Evolutionary conservation across 2,888 invertebrate genomes (phyloP), one percentile per base, ranked within the genome.

Genomic region (Philereme vetulata): DNA sequence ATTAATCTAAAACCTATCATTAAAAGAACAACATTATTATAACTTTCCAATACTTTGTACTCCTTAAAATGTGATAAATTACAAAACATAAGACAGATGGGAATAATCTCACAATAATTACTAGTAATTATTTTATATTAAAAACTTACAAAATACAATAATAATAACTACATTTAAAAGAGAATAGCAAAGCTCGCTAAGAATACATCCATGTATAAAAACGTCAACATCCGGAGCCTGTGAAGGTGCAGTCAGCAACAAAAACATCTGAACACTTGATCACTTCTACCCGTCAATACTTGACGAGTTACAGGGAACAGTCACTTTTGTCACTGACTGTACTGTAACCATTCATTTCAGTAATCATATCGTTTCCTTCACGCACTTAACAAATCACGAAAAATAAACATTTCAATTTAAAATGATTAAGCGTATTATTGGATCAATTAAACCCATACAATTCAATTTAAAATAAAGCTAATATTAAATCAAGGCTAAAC

Each of bases 21-120:
- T 87, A 90, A 78, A 80, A 78, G 85, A 91, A 90, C 89, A 91
- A 91, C 87, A 88, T 88, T 88, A 88, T 88, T 88, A 88, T 90
- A 91, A 91, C 91, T 88, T 89, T 88, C 90, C 88, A 88, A 91
- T 90, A 91, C 87, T 90, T 91, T 90, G 89, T 91, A 90, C 90
- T 90, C 90, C 90, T 67, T 90, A 90, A 90, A 90, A 90, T 89
- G 89, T 88, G 88, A 90, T 90, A 91, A 91, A 90, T 90, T 90
- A 91, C 88, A 90, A 91, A 90, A 89, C 86, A 84, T 79, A 82
- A 76, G 86, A 86, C 84, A 85, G 74, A 78, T 74, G 84, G 76
- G 81, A 81, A 80, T 81, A 85, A 82, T 85, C 87, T 86, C 90
- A 84, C 85, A 89, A 88, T 87, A 86, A 84, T 87, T 87, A 88